A percentile compares a stretch with the other conserved stretches of the same genome.
phyloP scores from a whole-genome alignment of 2,888 invertebrate genomes.

The Ellobium chinense region DNA sequence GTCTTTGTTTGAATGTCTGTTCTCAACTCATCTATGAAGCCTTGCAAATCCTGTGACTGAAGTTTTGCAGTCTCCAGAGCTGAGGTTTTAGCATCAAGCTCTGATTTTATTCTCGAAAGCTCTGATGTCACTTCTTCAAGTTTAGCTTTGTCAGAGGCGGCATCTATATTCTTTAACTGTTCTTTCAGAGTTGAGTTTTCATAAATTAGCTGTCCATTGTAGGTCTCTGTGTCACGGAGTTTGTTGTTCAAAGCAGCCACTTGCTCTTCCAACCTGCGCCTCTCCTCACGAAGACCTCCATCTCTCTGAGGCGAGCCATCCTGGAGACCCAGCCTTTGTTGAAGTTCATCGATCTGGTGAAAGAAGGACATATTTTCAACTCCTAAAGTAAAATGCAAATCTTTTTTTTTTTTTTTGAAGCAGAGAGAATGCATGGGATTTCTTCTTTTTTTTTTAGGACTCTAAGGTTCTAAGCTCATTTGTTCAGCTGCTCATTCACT shows the following conservation, averaged over 20 bases:
- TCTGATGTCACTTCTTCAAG: not conserved
- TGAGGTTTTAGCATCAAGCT: slow-evolving; percentile 14
- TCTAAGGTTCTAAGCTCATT: too few species aligned
- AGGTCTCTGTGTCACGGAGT: slow-evolving; percentile 45
- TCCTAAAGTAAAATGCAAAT: too few species aligned
- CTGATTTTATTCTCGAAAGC: not conserved
- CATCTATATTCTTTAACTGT: slow-evolving; percentile 32
- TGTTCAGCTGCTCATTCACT: too few species aligned
- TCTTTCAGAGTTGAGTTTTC: slow-evolving; percentile 43
- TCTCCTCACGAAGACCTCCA: slow-evolving; percentile 37
- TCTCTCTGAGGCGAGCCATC: slow-evolving; percentile 31
- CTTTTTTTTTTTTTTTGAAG: too few species aligned
- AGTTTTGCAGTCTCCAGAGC: not conserved
- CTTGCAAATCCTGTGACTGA: slow-evolving; percentile 3
- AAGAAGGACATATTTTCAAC: too few species aligned
- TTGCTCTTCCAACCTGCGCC: slow-evolving; percentile 47
- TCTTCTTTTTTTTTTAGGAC: too few species aligned
- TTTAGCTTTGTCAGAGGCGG: not conserved
- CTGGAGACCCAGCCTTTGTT: slow-evolving; percentile 27
- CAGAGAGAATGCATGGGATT: too few species aligned
- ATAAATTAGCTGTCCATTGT: slow-evolving; percentile 47
- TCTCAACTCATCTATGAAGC: not conserved
- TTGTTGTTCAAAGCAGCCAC: slow-evolving; percentile 35
- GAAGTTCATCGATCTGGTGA: slow-evolving; percentile 43
- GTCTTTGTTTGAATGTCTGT: slow-evolving; percentile 2